These are phyloP conservation scores for Pseudomyrmex concolor DNA, from an alignment of 1,140 invertebrate species.

Conservation along the genomic window DNA sequence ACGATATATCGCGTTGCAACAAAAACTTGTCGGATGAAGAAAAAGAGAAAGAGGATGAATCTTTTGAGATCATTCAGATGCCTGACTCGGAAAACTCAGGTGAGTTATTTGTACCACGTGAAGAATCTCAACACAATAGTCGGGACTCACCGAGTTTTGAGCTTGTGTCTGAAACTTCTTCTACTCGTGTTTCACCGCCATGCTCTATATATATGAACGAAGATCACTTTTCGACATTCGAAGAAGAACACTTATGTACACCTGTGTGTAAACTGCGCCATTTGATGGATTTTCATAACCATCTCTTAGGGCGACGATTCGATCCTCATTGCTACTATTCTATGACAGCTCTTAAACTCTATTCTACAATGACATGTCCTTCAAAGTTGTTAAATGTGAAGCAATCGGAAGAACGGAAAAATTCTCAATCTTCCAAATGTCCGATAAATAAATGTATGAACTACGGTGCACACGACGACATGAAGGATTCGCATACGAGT, in stretches of 20 bases:
- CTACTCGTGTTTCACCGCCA: constrained; percentile 25
- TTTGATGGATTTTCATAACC: too few species aligned
- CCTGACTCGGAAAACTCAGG: not conserved
- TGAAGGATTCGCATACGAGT: constrained; percentile 41
- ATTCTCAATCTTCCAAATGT: not conserved
- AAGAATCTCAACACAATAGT: constrained; percentile 22
- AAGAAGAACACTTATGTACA: not conserved
- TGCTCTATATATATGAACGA: constrained; percentile 59
- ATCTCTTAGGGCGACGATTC: too few species aligned
- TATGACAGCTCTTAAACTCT: too few species aligned
- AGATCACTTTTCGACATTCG: constrained; percentile 59
- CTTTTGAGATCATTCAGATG: constrained; percentile 63
- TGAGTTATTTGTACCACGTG: not conserved
- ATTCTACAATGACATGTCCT: too few species aligned
- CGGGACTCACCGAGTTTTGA: constrained; percentile 69
- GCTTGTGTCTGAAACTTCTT: constrained; percentile 48
- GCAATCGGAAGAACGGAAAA: not conserved
- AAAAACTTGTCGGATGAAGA: constrained; percentile 43
- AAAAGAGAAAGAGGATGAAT: constrained; percentile 29
- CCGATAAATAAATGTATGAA: not conserved
- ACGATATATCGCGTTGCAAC: not conserved
- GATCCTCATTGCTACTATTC: too few species aligned
- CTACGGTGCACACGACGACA: not conserved
- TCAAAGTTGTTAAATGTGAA: not conserved
- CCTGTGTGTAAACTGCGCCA: too few species aligned